Percentiles rank a stretch among this genome's conserved stretches.
phyloP scores from a whole-genome alignment of 2,888 invertebrate species.

The Dryocosmus kuriphilus region DNA sequence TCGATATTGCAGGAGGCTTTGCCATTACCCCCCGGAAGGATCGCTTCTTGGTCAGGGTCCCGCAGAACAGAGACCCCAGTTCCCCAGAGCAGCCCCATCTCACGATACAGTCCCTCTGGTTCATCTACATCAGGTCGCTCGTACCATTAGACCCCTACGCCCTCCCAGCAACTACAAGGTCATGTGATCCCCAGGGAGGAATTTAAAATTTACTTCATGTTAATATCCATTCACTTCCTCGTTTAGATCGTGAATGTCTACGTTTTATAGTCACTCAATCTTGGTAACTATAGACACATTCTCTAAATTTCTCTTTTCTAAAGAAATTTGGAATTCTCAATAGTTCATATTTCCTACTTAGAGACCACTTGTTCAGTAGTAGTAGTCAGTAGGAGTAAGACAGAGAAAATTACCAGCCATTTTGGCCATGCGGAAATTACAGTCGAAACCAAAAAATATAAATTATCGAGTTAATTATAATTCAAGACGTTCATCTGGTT shows the following conservation, averaged over 20 bases:
- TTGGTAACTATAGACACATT: background rate
- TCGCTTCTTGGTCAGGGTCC: no score
- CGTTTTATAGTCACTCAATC: background rate
- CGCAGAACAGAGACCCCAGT: no score
- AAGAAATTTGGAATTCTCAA: background rate
- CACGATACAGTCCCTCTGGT: no score
- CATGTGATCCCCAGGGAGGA: no score
- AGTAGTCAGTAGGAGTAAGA: background rate
- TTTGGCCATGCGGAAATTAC: background rate
- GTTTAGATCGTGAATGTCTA: slow-evolving; percentile 4
- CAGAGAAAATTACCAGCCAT: background rate
- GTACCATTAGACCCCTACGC: no score
- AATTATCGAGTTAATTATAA: background rate
- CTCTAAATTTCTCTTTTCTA: background rate
- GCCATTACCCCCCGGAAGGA: no score
- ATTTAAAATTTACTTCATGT: slow-evolving; percentile 3
- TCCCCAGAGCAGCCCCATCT: no score
- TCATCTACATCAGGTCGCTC: no score
- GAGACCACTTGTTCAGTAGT: slow-evolving; percentile 3
- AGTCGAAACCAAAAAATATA: no score
- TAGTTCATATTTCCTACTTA: background rate
- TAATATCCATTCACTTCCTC: slow-evolving; percentile 34
- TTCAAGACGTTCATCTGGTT: background rate
- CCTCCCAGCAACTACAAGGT: no score
- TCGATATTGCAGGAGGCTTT: no score